phyloP scores from a whole-genome alignment of 2,113 vertebrate genomes.

The Aleadryas rufinucha region DNA sequence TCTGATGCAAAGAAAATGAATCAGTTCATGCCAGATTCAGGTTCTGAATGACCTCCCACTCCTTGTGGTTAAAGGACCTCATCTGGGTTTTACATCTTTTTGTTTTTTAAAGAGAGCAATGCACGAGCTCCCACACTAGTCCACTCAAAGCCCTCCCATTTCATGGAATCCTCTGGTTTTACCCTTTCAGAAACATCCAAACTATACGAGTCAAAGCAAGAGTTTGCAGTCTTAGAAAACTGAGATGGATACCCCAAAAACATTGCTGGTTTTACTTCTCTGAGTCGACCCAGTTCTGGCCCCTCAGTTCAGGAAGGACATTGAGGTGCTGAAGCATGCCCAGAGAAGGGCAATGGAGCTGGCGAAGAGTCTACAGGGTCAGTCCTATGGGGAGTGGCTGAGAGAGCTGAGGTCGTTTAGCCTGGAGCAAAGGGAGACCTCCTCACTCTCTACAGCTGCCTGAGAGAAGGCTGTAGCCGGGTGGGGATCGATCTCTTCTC shows the following conservation, averaged over 20 bases:
- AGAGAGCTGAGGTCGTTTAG: background rate
- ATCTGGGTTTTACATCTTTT: background rate
- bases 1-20: background rate
- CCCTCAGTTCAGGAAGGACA: background rate
- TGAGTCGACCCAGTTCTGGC: background rate
- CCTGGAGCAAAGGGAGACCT: background rate
- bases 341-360: background rate
- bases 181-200: background rate
- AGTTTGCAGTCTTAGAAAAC: background rate
- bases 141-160: background rate
- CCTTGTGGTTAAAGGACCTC: background rate
- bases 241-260: background rate
- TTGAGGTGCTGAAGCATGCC: fast-evolving
- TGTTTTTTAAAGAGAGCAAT: background rate
- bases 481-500: background rate
- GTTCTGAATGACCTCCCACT: background rate
- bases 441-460: background rate
- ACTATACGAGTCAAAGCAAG: background rate
- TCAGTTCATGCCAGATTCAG: background rate
- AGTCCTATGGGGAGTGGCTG: background rate
- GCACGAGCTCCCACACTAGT: fast-evolving
- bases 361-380: background rate
- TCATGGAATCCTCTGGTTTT: background rate
- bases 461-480: background rate
- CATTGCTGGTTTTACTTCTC: background rate